These are phyloP conservation scores for Centrocercus urophasianus DNA, from an alignment of 2,113 vertebrate species.

Conservation along the genomic window DNA sequence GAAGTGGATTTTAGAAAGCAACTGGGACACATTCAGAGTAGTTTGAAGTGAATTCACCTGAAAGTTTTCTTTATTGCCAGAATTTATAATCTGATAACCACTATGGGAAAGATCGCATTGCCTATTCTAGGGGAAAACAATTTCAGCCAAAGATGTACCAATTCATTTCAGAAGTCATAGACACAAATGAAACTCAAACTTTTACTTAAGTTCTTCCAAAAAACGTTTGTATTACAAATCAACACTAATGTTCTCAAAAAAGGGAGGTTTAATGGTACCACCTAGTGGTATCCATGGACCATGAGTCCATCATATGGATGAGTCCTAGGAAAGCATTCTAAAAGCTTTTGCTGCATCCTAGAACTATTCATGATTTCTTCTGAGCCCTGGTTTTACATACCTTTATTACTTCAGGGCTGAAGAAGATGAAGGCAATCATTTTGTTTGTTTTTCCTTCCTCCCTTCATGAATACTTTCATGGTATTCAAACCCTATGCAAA, in stretches of 20 bases:
- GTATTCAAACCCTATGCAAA: not conserved
- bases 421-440: not conserved
- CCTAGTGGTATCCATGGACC: slow-evolving; percentile 11
- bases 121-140: slow-evolving; percentile 20
- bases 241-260: not conserved
- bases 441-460: not conserved
- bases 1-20: not conserved
- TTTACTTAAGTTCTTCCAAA: not conserved
- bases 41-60: not conserved
- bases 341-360: not conserved
- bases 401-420: not conserved
- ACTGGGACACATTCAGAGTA: slow-evolving; percentile 4
- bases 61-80: not conserved
- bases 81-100: not conserved
- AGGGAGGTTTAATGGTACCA: slow-evolving; percentile 51
- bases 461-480: not conserved
- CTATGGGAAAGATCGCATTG: not conserved
- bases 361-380: not conserved
- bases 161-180: not conserved
- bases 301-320: not conserved
- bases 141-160: not conserved
- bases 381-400: not conserved
- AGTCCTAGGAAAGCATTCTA: not conserved
- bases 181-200: not conserved
- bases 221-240: not conserved